These are phyloP conservation scores for Eospalax fontanierii DNA, from an alignment of 2,797 vertebrate species.

Conservation along the genomic window DNA sequence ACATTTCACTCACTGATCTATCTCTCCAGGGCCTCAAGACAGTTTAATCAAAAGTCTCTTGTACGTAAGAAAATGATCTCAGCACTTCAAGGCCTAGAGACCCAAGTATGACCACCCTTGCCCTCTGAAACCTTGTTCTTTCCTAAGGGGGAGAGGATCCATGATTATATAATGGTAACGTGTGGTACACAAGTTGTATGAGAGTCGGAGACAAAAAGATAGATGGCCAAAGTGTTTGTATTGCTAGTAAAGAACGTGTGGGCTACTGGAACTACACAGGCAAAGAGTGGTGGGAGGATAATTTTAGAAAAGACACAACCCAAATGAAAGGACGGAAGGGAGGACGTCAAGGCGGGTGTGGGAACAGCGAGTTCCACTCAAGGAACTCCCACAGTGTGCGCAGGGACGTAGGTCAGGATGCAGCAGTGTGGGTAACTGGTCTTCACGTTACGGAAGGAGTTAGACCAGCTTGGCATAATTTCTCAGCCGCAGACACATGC, in stretches of 20 bases:
- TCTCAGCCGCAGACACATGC: background rate
- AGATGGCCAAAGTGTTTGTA: background rate
- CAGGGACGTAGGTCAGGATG: background rate
- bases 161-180: no score
- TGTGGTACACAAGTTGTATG: background rate
- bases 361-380: background rate
- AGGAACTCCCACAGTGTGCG: background rate
- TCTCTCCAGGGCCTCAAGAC: background rate
- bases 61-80: background rate
- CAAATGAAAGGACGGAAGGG: background rate
- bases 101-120: background rate
- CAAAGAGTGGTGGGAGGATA: background rate
- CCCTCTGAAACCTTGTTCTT: background rate
- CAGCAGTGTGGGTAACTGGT: background rate
- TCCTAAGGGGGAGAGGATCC: background rate
- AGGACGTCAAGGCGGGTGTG: background rate
- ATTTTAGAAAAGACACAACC: background rate
- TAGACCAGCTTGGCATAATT: background rate
- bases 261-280: background rate
- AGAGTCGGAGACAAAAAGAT: background rate
- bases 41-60: background rate
- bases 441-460: background rate
- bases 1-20: background rate
- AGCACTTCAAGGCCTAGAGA: background rate
- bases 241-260: background rate